phyloP scores from a whole-genome alignment of 1,140 invertebrate species.

The Anadara kagoshimensis region DNA sequence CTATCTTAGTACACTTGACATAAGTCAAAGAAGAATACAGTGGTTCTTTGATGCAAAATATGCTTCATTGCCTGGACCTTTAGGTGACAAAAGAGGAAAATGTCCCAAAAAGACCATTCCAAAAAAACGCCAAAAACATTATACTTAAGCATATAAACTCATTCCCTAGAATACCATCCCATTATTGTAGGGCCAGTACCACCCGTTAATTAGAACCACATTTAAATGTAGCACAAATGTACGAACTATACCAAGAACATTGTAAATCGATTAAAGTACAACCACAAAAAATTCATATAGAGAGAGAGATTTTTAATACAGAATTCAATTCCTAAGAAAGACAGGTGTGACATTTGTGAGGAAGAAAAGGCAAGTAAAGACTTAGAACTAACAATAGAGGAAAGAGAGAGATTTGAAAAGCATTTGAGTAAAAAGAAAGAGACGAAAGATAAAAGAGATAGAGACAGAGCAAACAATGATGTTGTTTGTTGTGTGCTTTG shows the following conservation, averaged over 20 bases:
- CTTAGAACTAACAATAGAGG: too few species aligned
- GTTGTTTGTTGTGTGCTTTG: constrained; percentile 31
- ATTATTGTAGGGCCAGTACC: constrained; percentile 15
- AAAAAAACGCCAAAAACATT: background rate
- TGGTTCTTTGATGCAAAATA: constrained; percentile 14
- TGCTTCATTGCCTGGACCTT: too few species aligned
- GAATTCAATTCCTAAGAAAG: constrained; percentile 44
- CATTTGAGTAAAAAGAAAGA: too few species aligned
- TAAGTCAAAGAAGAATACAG: constrained; percentile 17
- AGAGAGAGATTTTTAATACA: constrained; percentile 34
- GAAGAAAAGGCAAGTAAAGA: constrained; percentile 6
- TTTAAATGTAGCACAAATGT: background rate
- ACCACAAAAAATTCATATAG: constrained; percentile 31
- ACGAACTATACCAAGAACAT: background rate
- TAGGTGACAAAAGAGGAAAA: constrained; percentile 22
- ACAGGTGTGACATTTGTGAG: constrained; percentile 36
- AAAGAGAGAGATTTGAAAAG: too few species aligned
- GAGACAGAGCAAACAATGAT: constrained; percentile 5
- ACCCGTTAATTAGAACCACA: constrained; percentile 8
- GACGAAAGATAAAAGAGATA: constrained; percentile 33
- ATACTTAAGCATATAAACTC: constrained; percentile 24
- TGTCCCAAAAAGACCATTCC: background rate
- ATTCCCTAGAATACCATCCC: constrained; percentile 5
- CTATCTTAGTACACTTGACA: constrained; percentile 22
- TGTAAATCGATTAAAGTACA: too few species aligned